phyloP scores from a whole-genome alignment of 2,113 vertebrate species.

The Zootoca vivipara region DNA sequence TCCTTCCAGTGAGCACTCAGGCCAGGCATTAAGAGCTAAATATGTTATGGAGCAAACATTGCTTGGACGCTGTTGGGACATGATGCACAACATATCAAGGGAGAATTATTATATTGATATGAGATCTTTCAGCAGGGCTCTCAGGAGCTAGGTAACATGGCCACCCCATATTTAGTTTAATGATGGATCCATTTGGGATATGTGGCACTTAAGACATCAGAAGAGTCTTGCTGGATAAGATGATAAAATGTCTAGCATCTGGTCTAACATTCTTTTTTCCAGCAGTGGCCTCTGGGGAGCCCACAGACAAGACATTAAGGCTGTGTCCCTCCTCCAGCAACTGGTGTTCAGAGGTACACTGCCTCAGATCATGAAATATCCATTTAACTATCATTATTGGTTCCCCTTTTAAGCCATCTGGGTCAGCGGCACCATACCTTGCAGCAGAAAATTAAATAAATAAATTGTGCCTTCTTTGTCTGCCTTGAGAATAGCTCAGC shows the following conservation, averaged over 20 bases:
- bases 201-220: background rate
- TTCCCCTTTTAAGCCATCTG: background rate
- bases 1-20: no score
- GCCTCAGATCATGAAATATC: background rate
- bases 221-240: background rate
- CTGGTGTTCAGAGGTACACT: background rate
- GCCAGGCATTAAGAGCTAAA: background rate
- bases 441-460: background rate
- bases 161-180: no score
- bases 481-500: background rate
- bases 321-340: background rate
- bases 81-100: no score
- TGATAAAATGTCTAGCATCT: background rate
- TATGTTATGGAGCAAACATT: no score
- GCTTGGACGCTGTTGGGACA: no score
- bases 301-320: background rate
- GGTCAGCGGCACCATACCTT: no score
- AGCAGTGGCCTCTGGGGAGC: background rate
- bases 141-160: no score
- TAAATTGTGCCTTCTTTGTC: background rate
- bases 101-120: background rate
- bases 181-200: background rate
- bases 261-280: background rate
- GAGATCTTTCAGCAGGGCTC: background rate
- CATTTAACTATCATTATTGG: background rate